Evolutionary conservation across 2,113 vertebrate species (phyloP), one percentile per base, ranked within the genome.

Genomic region (Excalfactoria chinensis): DNA sequence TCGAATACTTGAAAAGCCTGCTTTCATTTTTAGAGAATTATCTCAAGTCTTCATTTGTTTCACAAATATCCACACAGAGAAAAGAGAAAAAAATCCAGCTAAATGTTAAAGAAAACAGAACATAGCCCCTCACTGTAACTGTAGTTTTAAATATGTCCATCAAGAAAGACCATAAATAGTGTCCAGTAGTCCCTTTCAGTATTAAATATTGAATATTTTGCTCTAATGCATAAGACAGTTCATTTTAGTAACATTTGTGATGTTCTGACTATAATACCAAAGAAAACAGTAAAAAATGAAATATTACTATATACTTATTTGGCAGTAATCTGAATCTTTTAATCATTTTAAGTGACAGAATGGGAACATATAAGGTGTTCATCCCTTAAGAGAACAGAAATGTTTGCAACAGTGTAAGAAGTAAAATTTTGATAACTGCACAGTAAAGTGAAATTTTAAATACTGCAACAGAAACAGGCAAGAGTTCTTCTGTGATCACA

Each of bases 271-370:
- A 43, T 59, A 95, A 75, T 30, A 75, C 22, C 18, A 68, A 84
- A 84, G 53, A 8, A 91, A 89, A 95, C 55, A 32, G 30, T 82
- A 15, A 37, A 76, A 89, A 93, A 73, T n/a, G 16, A 84, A 87
- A 72, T 34, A 11, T 6, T 32, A 28, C 82, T 91, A 68, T 62
- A 82, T 44, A 64, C 63, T 89, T 91, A 83, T 89, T 93, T 85
- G 71, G 2, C 7, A 70, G 19, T 83, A 85, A 76, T 88, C 53
- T 67, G 55, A 72, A 73, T 83, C 5, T 89, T 87, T 91, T 82
- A 95, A 87, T 92, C 35, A 67, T 82, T 93, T 93, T 55, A 95
- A 87, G 63, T 87, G 93, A 73, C 71, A 91, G 89, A 95, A 91
- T 87, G 35, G 67, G 81, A 92, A 44, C 75, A 66, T 58, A 63